phyloP scores from a whole-genome alignment of 2,797 vertebrate genomes.

The Pyrocephalus nanus region DNA sequence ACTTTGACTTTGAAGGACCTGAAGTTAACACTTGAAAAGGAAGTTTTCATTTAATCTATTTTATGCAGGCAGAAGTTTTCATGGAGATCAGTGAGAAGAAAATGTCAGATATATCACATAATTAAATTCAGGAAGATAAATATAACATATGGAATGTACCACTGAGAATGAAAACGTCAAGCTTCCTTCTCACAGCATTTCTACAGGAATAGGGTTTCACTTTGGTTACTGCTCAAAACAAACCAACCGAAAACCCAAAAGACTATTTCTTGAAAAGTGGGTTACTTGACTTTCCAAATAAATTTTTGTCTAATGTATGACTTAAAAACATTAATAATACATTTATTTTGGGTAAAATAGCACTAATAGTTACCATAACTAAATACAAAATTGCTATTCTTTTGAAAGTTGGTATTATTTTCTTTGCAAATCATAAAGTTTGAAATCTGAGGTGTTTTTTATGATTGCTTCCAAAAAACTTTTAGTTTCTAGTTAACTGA shows the following conservation, averaged over 20 bases:
- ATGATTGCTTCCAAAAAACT: background rate
- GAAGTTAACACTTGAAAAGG: background rate
- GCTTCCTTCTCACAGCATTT: slow-evolving; percentile 29
- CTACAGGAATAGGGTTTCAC: background rate
- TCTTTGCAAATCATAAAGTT: background rate
- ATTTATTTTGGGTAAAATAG: background rate
- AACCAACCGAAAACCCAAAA: background rate
- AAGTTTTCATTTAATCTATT: background rate
- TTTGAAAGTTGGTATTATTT: too few species aligned
- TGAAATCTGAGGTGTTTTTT: background rate
- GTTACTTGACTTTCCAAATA: background rate
- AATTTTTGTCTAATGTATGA: background rate
- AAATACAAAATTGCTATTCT: background rate
- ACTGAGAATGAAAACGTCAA: slow-evolving; percentile 47
- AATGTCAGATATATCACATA: background rate
- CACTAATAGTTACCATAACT: background rate
- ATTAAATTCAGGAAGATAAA: background rate
- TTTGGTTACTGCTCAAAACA: background rate
- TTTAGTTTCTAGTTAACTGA: background rate
- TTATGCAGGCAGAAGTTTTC: background rate
- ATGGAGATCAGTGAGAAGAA: background rate
- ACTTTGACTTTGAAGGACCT: background rate
- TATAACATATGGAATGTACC: slow-evolving; percentile 41
- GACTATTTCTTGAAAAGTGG: background rate
- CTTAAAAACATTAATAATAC: background rate